A percentile compares a stretch with the other conserved stretches of the same genome.
Evolutionary conservation across 2,113 vertebrate species (phyloP).

Genomic region (Podilymbus podiceps): DNA sequence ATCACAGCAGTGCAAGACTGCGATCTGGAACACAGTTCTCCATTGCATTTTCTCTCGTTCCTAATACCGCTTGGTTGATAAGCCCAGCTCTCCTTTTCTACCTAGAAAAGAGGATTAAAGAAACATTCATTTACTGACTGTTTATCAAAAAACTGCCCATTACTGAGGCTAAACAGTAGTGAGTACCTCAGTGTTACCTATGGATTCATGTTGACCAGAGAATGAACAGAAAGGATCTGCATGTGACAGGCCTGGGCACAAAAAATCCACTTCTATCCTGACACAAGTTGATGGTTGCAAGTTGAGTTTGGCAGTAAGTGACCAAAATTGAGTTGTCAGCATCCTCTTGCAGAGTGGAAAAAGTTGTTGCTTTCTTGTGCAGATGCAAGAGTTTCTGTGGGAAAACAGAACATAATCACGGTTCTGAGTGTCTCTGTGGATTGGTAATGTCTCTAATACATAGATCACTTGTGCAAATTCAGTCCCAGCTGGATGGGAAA

Average conservation of each 20-base stretch:
- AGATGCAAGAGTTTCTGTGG: constrained; percentile 58
- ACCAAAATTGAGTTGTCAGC: constrained; percentile 38
- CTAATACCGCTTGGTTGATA: constrained; percentile 73
- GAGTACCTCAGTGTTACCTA: not conserved
- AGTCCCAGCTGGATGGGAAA: constrained; percentile 55
- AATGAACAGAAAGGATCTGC: not conserved
- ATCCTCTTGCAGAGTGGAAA: not conserved
- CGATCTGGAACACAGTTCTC: constrained; percentile 75
- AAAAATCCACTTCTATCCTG: not conserved
- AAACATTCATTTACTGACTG: not conserved
- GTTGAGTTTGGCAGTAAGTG: constrained; percentile 6
- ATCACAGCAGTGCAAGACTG: constrained; percentile 75
- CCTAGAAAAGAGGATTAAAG: constrained; percentile 50
- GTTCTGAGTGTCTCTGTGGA: constrained; percentile 51
- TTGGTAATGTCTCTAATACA: constrained; percentile 52
- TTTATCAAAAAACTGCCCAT: not conserved
- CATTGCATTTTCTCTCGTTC: constrained; percentile 77
- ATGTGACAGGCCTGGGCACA: not conserved
- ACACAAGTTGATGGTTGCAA: not conserved
- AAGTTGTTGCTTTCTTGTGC: constrained; percentile 25
- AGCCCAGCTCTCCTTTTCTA: constrained; percentile 78
- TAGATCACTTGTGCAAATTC: constrained; percentile 56
- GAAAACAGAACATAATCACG: constrained; percentile 35
- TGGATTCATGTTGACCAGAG: not conserved
- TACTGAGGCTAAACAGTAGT: not conserved